phyloP scores from a whole-genome alignment of 2,797 vertebrate genomes.

The Myotis findleyi region DNA sequence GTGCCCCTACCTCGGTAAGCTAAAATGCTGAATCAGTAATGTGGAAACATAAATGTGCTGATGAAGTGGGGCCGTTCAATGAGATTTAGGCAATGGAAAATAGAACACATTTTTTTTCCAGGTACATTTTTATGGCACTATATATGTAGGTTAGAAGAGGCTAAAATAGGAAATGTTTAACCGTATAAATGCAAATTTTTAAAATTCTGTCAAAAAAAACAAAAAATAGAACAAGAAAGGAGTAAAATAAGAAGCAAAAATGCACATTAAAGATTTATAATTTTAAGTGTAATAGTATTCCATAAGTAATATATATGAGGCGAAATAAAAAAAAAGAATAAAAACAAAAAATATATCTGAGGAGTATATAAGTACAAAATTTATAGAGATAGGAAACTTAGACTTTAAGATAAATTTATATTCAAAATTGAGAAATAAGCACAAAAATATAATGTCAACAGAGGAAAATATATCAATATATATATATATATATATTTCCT shows the following conservation, averaged over 20 bases:
- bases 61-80: not conserved
- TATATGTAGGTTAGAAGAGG: not conserved
- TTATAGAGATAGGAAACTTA: constrained; percentile 34
- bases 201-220: constrained; percentile 53
- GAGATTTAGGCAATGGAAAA: not conserved
- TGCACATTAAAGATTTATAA: constrained; percentile 41
- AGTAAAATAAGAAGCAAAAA: constrained; percentile 52
- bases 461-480: not conserved
- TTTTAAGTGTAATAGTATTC: constrained; percentile 32
- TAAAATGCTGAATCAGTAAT: constrained; percentile 60
- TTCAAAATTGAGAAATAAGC: constrained; percentile 59
- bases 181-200: not conserved
- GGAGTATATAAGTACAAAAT: constrained; percentile 21
- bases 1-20: not conserved
- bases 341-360: not conserved
- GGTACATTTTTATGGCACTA: not conserved
- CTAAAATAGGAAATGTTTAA: constrained; percentile 39
- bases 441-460: constrained; percentile 23
- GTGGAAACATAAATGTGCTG: constrained; percentile 2
- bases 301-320: not conserved
- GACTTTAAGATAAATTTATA: constrained; percentile 53
- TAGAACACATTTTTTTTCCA: not conserved
- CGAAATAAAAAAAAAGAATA: too few relatives aligned
- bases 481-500: constrained; percentile 26
- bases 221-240: constrained; percentile 1